Evolutionary conservation across 2,888 invertebrate species (phyloP).

Genomic region (Acrobasis consociella): DNA sequence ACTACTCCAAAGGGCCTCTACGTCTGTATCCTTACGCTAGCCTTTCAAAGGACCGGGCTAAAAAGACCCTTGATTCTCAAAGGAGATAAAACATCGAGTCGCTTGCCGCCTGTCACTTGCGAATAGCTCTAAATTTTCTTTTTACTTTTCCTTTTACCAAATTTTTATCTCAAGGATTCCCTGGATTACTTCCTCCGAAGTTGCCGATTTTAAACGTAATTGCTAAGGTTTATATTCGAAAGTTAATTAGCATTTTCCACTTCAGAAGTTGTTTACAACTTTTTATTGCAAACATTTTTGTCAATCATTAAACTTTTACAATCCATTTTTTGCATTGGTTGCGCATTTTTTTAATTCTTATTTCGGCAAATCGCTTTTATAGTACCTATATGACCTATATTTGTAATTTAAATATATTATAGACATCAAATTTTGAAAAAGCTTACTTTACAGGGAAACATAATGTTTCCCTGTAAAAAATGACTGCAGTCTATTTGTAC

Average conservation of each 20-base stretch:
- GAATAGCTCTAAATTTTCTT: constrained; percentile 27
- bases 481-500: no score
- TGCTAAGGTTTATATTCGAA: constrained; percentile 36
- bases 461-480: no score
- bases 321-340: not conserved
- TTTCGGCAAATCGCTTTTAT: no score
- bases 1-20: no score
- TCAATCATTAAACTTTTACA: constrained; percentile 21
- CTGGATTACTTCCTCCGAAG: constrained; percentile 35
- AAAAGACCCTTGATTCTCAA: no score
- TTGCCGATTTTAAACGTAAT: constrained; percentile 42
- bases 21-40: no score
- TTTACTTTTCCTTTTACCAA: constrained; percentile 37
- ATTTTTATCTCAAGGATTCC: constrained; percentile 38
- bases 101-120: constrained; percentile 22
- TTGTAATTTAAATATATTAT: no score
- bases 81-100: no score
- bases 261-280: constrained; percentile 23
- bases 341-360: not conserved
- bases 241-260: constrained; percentile 38
- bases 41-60: no score
- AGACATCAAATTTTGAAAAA: no score
- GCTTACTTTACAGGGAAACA: no score
- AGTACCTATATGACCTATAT: no score
- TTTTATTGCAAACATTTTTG: constrained; percentile 23